A percentile compares a stretch with the other conserved stretches of the same genome.
These are phyloP conservation scores for Caenorhabditis sp. DNA, from an alignment of 2,888 invertebrate genomes.

Conservation along the genomic window DNA sequence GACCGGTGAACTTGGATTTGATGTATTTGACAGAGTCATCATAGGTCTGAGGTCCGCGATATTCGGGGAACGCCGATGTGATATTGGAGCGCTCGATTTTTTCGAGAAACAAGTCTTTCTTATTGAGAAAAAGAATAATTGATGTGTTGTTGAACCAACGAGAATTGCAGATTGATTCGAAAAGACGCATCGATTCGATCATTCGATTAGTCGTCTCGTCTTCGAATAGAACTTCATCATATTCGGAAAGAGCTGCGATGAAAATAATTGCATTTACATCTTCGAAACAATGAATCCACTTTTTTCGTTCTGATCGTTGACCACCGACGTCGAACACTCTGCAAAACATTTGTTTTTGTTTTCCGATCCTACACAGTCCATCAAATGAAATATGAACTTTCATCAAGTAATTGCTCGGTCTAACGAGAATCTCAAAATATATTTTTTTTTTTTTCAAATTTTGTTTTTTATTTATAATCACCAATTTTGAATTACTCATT, in stretches of 20 bases:
- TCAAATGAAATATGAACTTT: too few relatives aligned
- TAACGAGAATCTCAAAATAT: too few relatives aligned
- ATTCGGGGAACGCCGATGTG: constrained; percentile 62
- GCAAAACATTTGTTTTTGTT: constrained; percentile 18
- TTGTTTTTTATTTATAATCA: background rate
- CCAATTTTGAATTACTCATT: background rate
- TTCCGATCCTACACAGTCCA: too few relatives aligned
- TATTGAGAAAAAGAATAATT: constrained; percentile 68
- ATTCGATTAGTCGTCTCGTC: constrained; percentile 88
- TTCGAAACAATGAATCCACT: constrained; percentile 68
- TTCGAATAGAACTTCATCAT: constrained; percentile 85
- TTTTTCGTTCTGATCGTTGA: constrained; percentile 65
- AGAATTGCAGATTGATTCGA: constrained; percentile 69
- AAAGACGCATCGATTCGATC: constrained; percentile 68
- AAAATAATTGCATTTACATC: constrained; percentile 83
- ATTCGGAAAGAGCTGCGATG: constrained; percentile 95
- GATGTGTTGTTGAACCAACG: constrained; percentile 69
- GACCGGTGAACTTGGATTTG: constrained; percentile 57
- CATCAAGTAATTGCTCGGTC: background rate
- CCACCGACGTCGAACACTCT: constrained; percentile 69
- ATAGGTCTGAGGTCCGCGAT: constrained; percentile 64
- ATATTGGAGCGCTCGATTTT: constrained; percentile 60
- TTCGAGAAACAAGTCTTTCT: constrained; percentile 67
- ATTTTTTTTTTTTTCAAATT: too few relatives aligned
- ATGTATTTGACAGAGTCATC: constrained; percentile 62